phyloP scores from a whole-genome alignment of 2,888 invertebrate species.

The Cryptophagus acutangulus region DNA sequence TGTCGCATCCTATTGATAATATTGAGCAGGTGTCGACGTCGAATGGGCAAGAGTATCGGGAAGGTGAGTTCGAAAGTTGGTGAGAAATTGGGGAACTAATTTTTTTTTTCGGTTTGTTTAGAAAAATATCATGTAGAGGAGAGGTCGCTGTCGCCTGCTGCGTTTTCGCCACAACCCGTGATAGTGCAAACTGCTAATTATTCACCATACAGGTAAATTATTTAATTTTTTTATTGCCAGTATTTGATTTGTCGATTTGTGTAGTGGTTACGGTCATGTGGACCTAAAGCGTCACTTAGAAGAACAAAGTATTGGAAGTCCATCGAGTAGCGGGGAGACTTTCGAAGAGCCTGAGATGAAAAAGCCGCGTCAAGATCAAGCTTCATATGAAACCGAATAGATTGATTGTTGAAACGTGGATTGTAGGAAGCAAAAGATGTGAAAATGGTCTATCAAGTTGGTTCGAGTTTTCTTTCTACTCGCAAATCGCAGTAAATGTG shows the following conservation, averaged over 20 bases:
- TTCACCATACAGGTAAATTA: constrained; percentile 52
- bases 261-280: constrained; percentile 33
- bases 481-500: too few species aligned
- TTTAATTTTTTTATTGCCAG: not conserved
- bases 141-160: constrained; percentile 54
- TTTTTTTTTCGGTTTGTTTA: constrained; percentile 33
- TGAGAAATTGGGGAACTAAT: constrained; percentile 4
- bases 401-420: constrained; percentile 1
- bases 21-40: constrained; percentile 47
- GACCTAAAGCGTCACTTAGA: constrained; percentile 45
- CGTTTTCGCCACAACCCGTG: constrained; percentile 58
- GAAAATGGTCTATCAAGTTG: too few species aligned
- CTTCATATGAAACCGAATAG: constrained; percentile 44
- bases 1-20: constrained; percentile 56
- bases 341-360: constrained; percentile 45
- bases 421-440: constrained; percentile 14
- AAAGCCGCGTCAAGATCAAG: constrained; percentile 41
- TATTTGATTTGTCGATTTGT: constrained; percentile 7
- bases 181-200: constrained; percentile 56
- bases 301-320: constrained; percentile 42
- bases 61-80: constrained; percentile 32
- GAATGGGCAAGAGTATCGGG: constrained; percentile 44
- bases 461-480: too few species aligned
- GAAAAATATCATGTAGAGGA: constrained; percentile 55
- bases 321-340: constrained; percentile 40